Conservation (phyloP, 2,888 invertebrate species). For the Pherbina coryleti region DNA sequence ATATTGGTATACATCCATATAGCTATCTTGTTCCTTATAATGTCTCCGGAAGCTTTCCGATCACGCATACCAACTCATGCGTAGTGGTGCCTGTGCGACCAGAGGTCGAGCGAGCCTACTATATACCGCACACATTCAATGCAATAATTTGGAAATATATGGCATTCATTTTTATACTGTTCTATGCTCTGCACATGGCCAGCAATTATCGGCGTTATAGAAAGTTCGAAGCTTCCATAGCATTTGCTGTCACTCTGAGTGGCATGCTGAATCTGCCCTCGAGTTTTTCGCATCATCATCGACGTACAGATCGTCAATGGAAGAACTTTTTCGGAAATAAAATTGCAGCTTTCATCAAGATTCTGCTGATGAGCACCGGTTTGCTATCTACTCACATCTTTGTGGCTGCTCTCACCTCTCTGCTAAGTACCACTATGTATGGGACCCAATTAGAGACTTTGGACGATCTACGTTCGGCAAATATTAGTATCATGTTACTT, state of each 20-base stretch:
- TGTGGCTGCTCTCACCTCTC: conserved; percentile 46
- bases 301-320: background rate
- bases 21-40: conserved; percentile 41
- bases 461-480: conserved; percentile 48
- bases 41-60: conserved; percentile 49
- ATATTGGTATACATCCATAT: conserved; percentile 48
- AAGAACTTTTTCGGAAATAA: background rate
- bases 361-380: conserved; percentile 44
- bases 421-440: conserved; percentile 50
- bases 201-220: conserved; percentile 43
- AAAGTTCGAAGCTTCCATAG: conserved; percentile 28
- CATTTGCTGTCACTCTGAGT: conserved; percentile 38
- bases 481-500: conserved; percentile 45
- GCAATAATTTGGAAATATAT: conserved; percentile 45
- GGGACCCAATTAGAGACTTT: conserved; percentile 48
- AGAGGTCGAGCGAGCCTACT: conserved; percentile 48
- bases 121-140: conserved; percentile 47
- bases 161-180: conserved; percentile 42
- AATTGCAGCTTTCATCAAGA: conserved; percentile 24
- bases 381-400: conserved; percentile 44
- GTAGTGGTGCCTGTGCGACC: conserved; percentile 50
- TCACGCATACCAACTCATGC: conserved; percentile 51
- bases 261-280: conserved; percentile 46
- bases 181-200: conserved; percentile 42
- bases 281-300: background rate